These are phyloP conservation scores for Battus philenor DNA, from an alignment of 1,140 invertebrate genomes.

Conservation along the genomic window DNA sequence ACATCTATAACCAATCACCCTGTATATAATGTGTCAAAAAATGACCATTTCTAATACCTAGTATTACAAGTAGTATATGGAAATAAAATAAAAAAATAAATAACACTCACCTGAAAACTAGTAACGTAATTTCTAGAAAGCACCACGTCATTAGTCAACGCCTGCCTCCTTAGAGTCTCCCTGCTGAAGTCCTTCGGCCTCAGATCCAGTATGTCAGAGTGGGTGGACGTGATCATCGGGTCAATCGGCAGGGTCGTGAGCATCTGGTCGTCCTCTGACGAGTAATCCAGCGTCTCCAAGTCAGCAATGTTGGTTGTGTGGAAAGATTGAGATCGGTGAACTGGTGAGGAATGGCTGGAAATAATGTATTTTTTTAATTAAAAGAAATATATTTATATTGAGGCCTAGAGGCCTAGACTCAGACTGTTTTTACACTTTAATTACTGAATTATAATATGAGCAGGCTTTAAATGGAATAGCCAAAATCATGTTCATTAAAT, in stretches of 20 bases:
- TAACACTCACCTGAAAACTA: constrained; percentile 52
- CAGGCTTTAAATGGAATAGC: too few relatives aligned
- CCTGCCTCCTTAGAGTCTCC: constrained; percentile 42
- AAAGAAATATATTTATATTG: too few relatives aligned
- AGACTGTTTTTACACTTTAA: too few relatives aligned
- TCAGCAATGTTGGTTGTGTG: constrained; percentile 60
- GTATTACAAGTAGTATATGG: too few relatives aligned
- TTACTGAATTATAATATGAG: too few relatives aligned
- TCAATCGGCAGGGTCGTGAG: constrained; percentile 41
- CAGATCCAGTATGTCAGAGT: constrained; percentile 56
- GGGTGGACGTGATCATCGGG: constrained; percentile 58
- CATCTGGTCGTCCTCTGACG: constrained; percentile 52
- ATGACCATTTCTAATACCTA: too few relatives aligned
- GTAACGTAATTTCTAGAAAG: constrained; percentile 56
- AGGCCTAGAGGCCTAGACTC: too few relatives aligned
- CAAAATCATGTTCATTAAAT: too few relatives aligned
- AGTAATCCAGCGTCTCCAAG: constrained; percentile 52
- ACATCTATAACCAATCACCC: too few relatives aligned
- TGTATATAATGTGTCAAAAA: too few relatives aligned
- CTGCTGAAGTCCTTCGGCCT: constrained; percentile 29
- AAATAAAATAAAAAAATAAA: too few relatives aligned
- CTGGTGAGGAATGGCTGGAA: constrained; percentile 67
- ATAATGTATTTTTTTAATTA: too few relatives aligned
- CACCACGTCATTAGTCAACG: constrained; percentile 46
- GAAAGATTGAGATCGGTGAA: constrained; percentile 71